These are phyloP conservation scores for Amphiura filiformis DNA, from an alignment of 35 echinoderm and acorn worm species.

Conservation along the genomic window DNA sequence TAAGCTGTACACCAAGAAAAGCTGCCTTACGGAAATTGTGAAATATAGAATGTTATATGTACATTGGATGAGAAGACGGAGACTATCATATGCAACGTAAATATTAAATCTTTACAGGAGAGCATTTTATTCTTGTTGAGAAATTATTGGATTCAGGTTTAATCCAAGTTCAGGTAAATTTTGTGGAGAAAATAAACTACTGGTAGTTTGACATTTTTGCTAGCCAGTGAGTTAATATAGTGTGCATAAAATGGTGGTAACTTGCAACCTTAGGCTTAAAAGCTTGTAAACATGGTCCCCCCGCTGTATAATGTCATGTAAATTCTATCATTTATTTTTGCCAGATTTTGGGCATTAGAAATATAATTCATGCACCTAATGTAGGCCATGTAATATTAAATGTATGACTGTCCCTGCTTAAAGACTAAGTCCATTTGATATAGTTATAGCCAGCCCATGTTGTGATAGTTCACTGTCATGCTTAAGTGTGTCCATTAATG, in stretches of 20 bases:
- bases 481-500: no score
- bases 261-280: neutral
- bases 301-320: neutral
- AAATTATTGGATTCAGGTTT: neutral
- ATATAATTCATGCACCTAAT: no score
- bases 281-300: neutral
- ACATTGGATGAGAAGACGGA: neutral
- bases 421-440: no score
- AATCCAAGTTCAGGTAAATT: neutral
- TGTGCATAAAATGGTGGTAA: neutral
- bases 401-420: no score
- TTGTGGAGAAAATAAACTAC: neutral
- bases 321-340: neutral
- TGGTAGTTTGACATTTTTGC: neutral
- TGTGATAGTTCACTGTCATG: no score
- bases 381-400: no score
- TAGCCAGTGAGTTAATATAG: neutral
- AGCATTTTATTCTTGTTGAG: neutral
- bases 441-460: no score
- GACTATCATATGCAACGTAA: neutral
- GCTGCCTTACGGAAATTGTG: neutral
- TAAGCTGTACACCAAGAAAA: neutral
- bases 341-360: no score
- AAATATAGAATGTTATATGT: neutral
- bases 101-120: neutral